Evolutionary conservation across 2,888 invertebrate species (phyloP).

Genomic region (Lymantria dispar): DNA sequence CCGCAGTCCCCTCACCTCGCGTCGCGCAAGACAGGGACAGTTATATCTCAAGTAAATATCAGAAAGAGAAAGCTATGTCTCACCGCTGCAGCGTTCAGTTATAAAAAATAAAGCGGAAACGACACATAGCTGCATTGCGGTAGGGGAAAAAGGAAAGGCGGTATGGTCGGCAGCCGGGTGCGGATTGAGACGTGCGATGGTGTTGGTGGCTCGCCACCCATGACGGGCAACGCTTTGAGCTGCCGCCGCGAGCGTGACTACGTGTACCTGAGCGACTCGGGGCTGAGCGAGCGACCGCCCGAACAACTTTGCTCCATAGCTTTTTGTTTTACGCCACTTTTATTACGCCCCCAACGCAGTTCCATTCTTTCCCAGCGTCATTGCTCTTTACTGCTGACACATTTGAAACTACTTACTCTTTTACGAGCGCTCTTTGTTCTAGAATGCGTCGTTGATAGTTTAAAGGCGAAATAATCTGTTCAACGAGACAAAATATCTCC

Average conservation of each 20-base stretch:
- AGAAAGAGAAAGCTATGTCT: constrained; percentile 68
- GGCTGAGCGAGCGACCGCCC: constrained; percentile 41
- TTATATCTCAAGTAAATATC: constrained; percentile 57
- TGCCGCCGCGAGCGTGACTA: constrained; percentile 48
- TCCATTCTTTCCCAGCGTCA: constrained; percentile 58
- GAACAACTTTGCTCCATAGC: constrained; percentile 44
- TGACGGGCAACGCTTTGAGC: constrained; percentile 76
- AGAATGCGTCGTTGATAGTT: constrained; percentile 51
- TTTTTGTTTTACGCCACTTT: constrained; percentile 79
- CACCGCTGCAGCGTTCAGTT: constrained; percentile 75
- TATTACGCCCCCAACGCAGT: constrained; percentile 67
- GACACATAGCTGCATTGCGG: constrained; percentile 81
- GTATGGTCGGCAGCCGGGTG: constrained; percentile 76
- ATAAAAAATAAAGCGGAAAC: constrained; percentile 82
- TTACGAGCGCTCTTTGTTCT: constrained; percentile 71
- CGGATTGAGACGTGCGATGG: constrained; percentile 82
- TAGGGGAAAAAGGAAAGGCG: constrained; percentile 80
- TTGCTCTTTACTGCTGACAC: constrained; percentile 71
- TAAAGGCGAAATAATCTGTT: constrained; percentile 72
- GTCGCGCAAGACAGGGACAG: constrained; percentile 54
- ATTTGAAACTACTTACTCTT: constrained; percentile 74
- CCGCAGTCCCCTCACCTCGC: constrained; percentile 54
- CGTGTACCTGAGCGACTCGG: constrained; percentile 40
- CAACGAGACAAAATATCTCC: constrained; percentile 38
- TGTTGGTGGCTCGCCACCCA: constrained; percentile 82